Evolutionary conservation across 2,113 vertebrate genomes (phyloP), one percentile per base, ranked within the genome.

Genomic region (Catharus bicknelli): DNA sequence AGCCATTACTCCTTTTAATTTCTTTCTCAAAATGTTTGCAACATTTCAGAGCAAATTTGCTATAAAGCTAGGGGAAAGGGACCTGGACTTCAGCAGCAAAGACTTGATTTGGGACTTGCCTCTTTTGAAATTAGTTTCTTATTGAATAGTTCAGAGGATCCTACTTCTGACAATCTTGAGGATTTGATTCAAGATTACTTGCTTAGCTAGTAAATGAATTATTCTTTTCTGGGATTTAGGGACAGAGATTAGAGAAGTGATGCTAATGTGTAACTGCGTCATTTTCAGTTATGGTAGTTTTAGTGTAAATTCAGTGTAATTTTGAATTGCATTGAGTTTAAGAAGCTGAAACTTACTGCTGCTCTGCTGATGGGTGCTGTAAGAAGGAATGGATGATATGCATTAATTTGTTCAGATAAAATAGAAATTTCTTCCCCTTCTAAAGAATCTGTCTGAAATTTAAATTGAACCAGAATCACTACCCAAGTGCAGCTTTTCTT

Each of bases 351-450:
- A 85, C 50, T 30, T 79, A 25, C 83, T 92, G 76, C 76, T 84
- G 47, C 87, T 89, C 20, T 93, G 58, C 47, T 85, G 73, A 75
- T 78, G 66, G 66, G 13, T 92, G 63, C 87, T 87, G 4, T 74
- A 63, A 74, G 76, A 94, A 84, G 19, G 63, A 88, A 59, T 73
- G 34, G 75, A 67, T 83, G 43, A 75, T 80, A 64, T 45, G 40
- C 75, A 77, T 88, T 61, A 77, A 70, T 91, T 91, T 90, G n/a
- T 85, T 92, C 67, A 61, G 72, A 67, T 94, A 80, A 93, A 93
- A 83, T 53, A 80, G 21, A 15, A 88, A 29, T 79, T 30, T 79
- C 30, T 94, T 85, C 29, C 25, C 14, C 30, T 58, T 92, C 16
- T 74, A 70, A 23, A 93, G 48, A 34, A 55, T 69, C 25, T 88